Percentiles rank a stretch among this genome's conserved stretches.
These are phyloP conservation scores for Entomobrya proxima DNA, from an alignment of 2,888 invertebrate genomes.

Conservation along the genomic window DNA sequence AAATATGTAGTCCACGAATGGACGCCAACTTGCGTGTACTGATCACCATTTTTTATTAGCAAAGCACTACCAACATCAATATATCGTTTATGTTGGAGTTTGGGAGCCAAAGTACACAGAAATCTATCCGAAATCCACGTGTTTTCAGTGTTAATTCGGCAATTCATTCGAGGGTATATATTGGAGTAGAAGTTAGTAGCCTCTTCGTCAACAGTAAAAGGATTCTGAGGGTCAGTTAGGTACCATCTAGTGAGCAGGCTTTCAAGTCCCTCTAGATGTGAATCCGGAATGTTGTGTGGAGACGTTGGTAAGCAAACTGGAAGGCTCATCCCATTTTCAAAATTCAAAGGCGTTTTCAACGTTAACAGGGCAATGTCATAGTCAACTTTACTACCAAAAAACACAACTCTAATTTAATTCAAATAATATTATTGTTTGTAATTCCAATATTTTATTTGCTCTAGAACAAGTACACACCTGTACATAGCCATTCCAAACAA, in stretches of 20 bases:
- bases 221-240: not conserved
- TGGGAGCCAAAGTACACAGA: conserved; percentile 21
- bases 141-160: not conserved
- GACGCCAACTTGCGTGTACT: conserved; percentile 25
- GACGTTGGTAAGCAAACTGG: conserved; percentile 34
- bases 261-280: conserved; percentile 3
- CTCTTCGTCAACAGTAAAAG: not conserved
- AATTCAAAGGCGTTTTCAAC: not conserved
- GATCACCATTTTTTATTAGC: not conserved
- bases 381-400: conserved; percentile 38
- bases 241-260: not conserved
- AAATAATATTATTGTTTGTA: not conserved
- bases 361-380: conserved; percentile 29
- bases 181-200: not conserved
- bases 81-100: not conserved
- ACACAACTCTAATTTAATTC: not conserved
- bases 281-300: not conserved
- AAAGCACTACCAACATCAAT: not conserved
- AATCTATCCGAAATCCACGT: conserved; percentile 44
- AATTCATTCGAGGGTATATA: conserved; percentile 15
- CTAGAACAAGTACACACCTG: not conserved
- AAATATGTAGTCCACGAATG: conserved; percentile 31
- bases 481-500: not conserved
- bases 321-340: not conserved
- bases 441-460: not conserved